These are phyloP conservation scores for Chelonia mydas DNA, from an alignment of 2,797 vertebrate species.

Conservation along the genomic window DNA sequence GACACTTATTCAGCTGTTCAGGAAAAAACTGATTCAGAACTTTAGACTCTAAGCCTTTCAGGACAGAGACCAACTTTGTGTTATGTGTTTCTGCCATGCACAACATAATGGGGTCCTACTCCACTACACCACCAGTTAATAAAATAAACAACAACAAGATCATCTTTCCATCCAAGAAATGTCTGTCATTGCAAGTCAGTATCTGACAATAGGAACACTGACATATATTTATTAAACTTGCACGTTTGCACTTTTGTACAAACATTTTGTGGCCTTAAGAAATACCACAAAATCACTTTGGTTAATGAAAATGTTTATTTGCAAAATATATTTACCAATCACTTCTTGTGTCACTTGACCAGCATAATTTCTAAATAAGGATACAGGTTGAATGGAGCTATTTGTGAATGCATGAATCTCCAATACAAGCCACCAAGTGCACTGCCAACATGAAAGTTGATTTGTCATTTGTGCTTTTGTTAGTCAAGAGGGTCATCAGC, in stretches of 20 bases:
- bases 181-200: background rate
- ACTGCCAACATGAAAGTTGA: conserved; percentile 17
- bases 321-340: background rate
- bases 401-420: background rate
- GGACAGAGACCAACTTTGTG: background rate
- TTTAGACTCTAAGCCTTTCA: background rate
- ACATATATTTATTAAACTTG: background rate
- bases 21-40: background rate
- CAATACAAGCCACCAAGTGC: background rate
- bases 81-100: background rate
- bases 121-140: background rate
- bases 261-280: background rate
- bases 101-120: background rate
- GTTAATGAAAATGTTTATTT: background rate
- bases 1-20: background rate
- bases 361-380: conserved; percentile 1
- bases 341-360: background rate
- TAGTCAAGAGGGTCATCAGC: background rate
- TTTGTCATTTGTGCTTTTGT: conserved; percentile 49
- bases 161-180: background rate
- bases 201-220: background rate
- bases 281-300: background rate
- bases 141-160: background rate
- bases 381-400: background rate
- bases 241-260: accelerated